These are phyloP conservation scores for Atlantisia rogersi DNA, from an alignment of 2,113 vertebrate species.

Conservation along the genomic window DNA sequence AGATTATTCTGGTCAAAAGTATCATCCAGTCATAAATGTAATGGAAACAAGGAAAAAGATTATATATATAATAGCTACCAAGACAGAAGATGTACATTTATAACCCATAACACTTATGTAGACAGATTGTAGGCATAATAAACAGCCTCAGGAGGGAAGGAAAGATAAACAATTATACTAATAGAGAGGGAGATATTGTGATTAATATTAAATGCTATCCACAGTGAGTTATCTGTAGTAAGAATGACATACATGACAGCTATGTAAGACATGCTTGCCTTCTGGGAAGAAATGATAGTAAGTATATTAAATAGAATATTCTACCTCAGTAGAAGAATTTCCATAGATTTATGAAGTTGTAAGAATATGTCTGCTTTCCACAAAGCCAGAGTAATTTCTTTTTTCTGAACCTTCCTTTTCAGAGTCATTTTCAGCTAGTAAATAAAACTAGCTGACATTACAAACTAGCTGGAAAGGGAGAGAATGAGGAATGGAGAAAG, in stretches of 20 bases:
- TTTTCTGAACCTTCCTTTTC: not conserved
- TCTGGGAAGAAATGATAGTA: not conserved
- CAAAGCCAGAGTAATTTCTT: not conserved
- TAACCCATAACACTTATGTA: constrained; percentile 52
- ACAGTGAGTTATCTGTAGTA: not conserved
- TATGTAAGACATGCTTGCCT: not conserved
- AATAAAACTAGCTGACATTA: not conserved
- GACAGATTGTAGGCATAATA: constrained; percentile 72
- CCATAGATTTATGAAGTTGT: not conserved
- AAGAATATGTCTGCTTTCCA: not conserved
- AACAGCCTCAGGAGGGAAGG: constrained; percentile 65
- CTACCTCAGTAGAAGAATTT: not conserved
- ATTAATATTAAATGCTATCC: constrained; percentile 52
- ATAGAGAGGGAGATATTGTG: constrained; percentile 67
- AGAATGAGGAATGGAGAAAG: not conserved
- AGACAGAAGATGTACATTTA: constrained; percentile 57
- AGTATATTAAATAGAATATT: not conserved
- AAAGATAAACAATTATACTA: constrained; percentile 74
- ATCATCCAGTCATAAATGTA: constrained; percentile 20
- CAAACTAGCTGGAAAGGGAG: not conserved
- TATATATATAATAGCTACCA: constrained; percentile 26
- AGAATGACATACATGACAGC: not conserved
- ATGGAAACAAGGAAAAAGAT: constrained; percentile 55
- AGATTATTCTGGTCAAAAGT: constrained; percentile 45
- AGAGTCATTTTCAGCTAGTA: not conserved